Percentiles rank a stretch among this genome's conserved stretches.
Conservation (phyloP, 2,113 vertebrate species). For the Morone chrysops region DNA sequence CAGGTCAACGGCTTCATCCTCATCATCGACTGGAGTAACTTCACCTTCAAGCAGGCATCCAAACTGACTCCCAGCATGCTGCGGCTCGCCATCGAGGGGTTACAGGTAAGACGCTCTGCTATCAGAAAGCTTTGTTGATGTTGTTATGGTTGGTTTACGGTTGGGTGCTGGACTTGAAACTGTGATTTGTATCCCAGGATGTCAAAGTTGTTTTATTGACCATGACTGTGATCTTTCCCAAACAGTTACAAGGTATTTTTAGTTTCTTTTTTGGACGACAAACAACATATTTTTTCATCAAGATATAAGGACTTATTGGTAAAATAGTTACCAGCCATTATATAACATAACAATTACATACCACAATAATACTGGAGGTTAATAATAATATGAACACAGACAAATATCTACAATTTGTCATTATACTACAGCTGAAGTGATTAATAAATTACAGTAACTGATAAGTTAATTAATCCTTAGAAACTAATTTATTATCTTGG, state of each 20-base stretch:
- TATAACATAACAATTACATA: no score
- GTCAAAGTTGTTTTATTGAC: not conserved
- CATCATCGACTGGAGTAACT: slow-evolving; percentile 99
- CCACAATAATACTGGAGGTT: no score
- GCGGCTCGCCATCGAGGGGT: slow-evolving; percentile 95
- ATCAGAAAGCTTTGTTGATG: not conserved
- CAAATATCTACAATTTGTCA: no score
- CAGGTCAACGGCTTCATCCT: slow-evolving; percentile 99
- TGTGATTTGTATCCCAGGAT: not conserved
- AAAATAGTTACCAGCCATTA: no score
- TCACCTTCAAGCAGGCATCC: slow-evolving; percentile 99
- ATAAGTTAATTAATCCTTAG: no score
- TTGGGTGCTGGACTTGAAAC: not conserved
- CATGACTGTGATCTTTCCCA: not conserved
- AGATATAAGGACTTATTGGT: no score
- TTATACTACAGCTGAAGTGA: no score
- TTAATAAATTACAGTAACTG: no score
- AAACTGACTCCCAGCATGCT: slow-evolving; percentile 98
- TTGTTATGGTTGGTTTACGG: not conserved
- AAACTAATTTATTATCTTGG: no score
- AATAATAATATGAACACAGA: no score
- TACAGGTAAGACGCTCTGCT: slow-evolving; percentile 87
- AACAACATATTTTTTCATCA: no score
- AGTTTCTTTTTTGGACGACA: no score
- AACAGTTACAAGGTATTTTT: not conserved